Base-by-base conservation (phyloP, 2,797 vertebrate species). In the Clarias laeviceps region DNA sequence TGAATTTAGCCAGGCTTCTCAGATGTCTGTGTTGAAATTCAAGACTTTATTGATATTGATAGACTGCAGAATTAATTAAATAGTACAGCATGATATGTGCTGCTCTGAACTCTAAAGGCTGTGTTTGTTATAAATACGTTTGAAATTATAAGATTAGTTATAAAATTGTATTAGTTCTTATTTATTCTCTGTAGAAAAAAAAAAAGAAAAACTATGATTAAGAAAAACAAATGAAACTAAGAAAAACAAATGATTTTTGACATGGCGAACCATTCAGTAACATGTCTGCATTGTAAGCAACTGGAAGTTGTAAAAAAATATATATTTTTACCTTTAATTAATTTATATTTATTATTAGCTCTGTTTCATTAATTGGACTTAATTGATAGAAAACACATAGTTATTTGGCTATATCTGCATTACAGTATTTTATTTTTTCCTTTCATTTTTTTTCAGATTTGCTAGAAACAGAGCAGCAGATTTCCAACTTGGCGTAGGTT, bases 21-120 rank as follows among this genome's bases (percentile, higher is more conserved):
- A 82, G 90, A 90, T 94, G 88, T 87, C 92, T 88, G 87, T 68
- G 79, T 84, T 80, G 93, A 92, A 94, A 95, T 92, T 24, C 59
- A 91, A 94, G 87, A 90, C 88, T 86, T 88, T 82, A 86, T 90
- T 89, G 87, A 91, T 92, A 92, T 89, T 90, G 90, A 81, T 87
- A 73, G 84, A 91, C 87, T 87, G 88, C 82, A 88, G 24, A 66
- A 89, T 88, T 93, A 93, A 95, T 94, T 93, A 93, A 93, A 94
- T 91, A 90, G 88, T 17, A 40, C 83, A 84, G 86, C 87, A 91
- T 90, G 91, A 94, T 89, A 85, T 81, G 87, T 84, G 11, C 65
- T 90, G 85, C 57, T 6, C 59, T 77, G 72, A 87, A 90, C 90
- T 91, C 56, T n/a, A 32, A 61, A 61, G 56, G 12, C 57, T n/a